Evolutionary conservation across 2,797 vertebrate genomes (phyloP).

Genomic region (Glossophaga mutica): DNA sequence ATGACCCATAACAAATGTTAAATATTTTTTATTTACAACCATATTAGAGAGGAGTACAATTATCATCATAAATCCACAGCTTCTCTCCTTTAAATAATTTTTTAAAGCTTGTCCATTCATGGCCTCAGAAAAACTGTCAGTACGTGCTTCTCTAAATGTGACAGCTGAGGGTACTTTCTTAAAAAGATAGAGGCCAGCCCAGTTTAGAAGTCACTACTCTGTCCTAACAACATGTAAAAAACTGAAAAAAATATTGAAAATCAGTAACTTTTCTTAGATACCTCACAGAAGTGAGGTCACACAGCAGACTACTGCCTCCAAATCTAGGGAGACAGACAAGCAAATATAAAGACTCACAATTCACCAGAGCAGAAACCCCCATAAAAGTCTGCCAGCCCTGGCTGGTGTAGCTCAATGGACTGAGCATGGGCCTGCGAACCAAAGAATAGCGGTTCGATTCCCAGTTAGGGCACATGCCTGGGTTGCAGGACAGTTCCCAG

Average conservation of each 20-base stretch:
- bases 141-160: neutral
- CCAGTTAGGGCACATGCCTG: no score
- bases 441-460: no score
- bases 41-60: neutral
- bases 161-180: neutral
- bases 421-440: no score
- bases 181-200: neutral
- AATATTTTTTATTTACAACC: constrained; percentile 25
- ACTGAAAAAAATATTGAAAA: neutral
- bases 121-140: neutral
- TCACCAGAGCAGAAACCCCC: neutral
- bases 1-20: neutral
- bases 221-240: neutral
- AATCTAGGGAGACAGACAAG: neutral
- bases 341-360: neutral
- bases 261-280: neutral
- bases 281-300: neutral
- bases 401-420: no score
- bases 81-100: neutral
- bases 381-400: no score
- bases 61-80: neutral
- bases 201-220: neutral
- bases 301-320: neutral
- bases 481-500: no score
- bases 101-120: neutral